These are phyloP conservation scores for Sthenelais limicola DNA, from an alignment of 2,888 invertebrate genomes.

Conservation along the genomic window DNA sequence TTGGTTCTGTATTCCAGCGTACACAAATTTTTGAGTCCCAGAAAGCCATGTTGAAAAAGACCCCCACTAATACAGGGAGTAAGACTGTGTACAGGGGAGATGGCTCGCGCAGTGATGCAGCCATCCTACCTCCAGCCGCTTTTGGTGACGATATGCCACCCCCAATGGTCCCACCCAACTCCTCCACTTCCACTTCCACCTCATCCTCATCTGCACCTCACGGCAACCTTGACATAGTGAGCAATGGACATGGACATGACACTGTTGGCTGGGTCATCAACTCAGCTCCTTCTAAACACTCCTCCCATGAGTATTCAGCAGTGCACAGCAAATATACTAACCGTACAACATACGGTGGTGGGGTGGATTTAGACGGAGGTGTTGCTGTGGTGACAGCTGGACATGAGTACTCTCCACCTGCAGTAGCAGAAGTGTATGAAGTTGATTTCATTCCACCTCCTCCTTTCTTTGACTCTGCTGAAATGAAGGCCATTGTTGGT, in stretches of 20 bases:
- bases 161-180: constrained; percentile 40
- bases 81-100: constrained; percentile 27
- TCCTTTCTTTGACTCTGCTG: constrained; percentile 40
- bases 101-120: neutral
- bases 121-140: constrained; percentile 35
- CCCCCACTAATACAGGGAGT: neutral
- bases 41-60: constrained; percentile 14
- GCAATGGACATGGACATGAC: constrained; percentile 35
- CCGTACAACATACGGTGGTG: neutral
- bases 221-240: constrained; percentile 32
- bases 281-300: neutral
- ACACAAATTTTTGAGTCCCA: constrained; percentile 41
- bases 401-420: constrained; percentile 10
- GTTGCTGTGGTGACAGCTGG: neutral
- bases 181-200: neutral
- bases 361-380: neutral
- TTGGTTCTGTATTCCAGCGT: constrained; percentile 17
- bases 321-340: constrained; percentile 9
- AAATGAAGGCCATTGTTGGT: constrained; percentile 22
- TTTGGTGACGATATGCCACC: constrained; percentile 29
- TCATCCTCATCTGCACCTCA: no score
- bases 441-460: constrained; percentile 55
- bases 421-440: constrained; percentile 15
- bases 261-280: constrained; percentile 42
- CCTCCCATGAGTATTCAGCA: constrained; percentile 7